Base-by-base conservation (phyloP, 2,113 vertebrate genomes). In the Otocyon megalotis region DNA sequence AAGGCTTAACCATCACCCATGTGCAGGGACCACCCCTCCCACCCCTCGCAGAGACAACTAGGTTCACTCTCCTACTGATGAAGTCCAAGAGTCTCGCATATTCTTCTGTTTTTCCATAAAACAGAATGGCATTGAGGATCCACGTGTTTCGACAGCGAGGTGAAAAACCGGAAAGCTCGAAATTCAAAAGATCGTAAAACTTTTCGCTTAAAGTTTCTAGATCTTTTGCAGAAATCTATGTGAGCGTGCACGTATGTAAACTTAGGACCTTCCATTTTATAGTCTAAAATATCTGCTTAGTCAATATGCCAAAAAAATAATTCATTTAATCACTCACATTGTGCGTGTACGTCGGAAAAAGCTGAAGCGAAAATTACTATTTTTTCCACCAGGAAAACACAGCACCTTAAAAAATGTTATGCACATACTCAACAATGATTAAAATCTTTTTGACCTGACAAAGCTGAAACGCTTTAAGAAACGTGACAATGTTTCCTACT, bases 141-240 rank as follows among this genome's bases (percentile, higher is more conserved):
- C 24, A 60, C 16, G 43, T 24, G 92, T 80, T 79, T 83, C 89
- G 89, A 62, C 20, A 96, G 13, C 17, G 67, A 43, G 28, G 77
- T 8, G 6, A 93, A 86, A 11, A 90, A 22, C 53, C 50, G 48
- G 56, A 80, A 83, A 85, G 48, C 3, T 88, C 71, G 77, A 43
- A 56, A 62, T 65, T 88, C 24, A 65, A 93, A 92, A 82, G 35
- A 82, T 50, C 22, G 63, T 96, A 91, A 32, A 92, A 77, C 6
- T 26, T 85, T 48, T 56, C 65, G 11, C 63, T 81, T 86, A 26
- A 85, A 79, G 20, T 19, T 79, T 88, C 89, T 69, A 93, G 62
- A 82, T 20, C 20, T 30, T 79, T 88, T 92, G 32, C 74, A 69
- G 74, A 74, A 58, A 94, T 69, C 79, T 3, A 48, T 8, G 43